Percentiles rank a stretch among this genome's conserved stretches.
phyloP scores from a whole-genome alignment of 2,888 invertebrate genomes.

The Polyommatus iphigenia region DNA sequence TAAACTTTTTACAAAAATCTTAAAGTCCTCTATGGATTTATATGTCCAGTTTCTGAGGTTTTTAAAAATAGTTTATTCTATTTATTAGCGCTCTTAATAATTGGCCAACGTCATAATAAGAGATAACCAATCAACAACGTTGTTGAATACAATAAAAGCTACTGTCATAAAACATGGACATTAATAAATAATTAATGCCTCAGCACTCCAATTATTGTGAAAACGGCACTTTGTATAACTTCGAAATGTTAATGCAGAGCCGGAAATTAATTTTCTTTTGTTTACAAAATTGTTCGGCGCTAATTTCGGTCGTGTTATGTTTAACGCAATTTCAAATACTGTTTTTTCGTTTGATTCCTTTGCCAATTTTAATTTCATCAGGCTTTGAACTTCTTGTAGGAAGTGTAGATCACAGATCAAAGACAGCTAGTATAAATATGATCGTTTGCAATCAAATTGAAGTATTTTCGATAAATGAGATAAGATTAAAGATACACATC shows the following conservation, averaged over 20 bases:
- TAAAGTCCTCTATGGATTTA: too few species aligned
- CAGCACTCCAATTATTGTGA: background rate
- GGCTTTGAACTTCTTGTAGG: background rate
- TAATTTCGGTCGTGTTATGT: background rate
- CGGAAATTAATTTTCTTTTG: slow-evolving; percentile 6
- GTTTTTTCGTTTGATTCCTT: background rate
- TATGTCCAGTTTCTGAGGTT: too few species aligned
- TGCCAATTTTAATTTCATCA: slow-evolving; percentile 9
- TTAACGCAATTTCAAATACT: background rate
- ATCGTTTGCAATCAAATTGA: background rate
- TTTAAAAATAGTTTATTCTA: too few species aligned
- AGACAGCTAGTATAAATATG: background rate
- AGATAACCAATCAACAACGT: too few species aligned
- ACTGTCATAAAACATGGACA: background rate
- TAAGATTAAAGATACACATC: too few species aligned
- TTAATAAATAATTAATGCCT: background rate
- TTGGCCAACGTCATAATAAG: too few species aligned
- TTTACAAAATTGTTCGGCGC: background rate
- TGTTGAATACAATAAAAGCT: too few species aligned
- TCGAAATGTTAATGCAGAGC: background rate
- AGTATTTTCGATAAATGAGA: background rate
- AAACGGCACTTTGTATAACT: background rate
- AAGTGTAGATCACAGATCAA: background rate
- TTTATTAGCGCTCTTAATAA: too few species aligned
- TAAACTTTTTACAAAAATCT: background rate